These are phyloP conservation scores for Coenonympha glycerion DNA, from an alignment of 2,888 invertebrate genomes.

Conservation along the genomic window DNA sequence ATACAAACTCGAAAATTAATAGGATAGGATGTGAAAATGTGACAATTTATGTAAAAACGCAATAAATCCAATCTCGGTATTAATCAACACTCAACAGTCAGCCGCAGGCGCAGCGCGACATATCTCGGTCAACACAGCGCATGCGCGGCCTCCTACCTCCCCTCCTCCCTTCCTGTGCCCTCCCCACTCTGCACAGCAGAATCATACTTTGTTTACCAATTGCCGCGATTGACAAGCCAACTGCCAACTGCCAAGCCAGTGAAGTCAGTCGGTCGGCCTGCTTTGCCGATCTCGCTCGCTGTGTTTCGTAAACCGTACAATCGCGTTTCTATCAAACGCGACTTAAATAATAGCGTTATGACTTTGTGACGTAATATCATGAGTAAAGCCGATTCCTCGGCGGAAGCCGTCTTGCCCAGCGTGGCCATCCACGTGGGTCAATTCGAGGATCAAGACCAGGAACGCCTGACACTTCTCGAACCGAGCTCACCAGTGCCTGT, in stretches of 20 bases:
- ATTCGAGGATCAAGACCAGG: slow-evolving; percentile 57
- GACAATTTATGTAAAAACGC: slow-evolving; percentile 1
- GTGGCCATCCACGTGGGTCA: slow-evolving; percentile 66
- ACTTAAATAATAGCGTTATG: slow-evolving; percentile 62
- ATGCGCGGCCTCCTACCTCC: slow-evolving; percentile 88
- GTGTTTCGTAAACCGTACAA: slow-evolving; percentile 77
- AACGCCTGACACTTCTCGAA: slow-evolving; percentile 59
- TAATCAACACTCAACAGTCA: slow-evolving; percentile 2
- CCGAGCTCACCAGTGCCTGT: slow-evolving; percentile 51
- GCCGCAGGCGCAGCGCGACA: slow-evolving; percentile 81
- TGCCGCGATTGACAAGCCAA: slow-evolving; percentile 62
- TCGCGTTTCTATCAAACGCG: slow-evolving; percentile 68
- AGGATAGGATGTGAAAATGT: no score
- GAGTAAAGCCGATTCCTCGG: slow-evolving; percentile 62
- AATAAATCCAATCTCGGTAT: not conserved
- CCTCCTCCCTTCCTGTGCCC: slow-evolving; percentile 78
- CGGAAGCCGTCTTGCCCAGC: slow-evolving; percentile 64
- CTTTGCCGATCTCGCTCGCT: slow-evolving; percentile 90
- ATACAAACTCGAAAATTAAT: no score
- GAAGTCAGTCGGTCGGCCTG: slow-evolving; percentile 61
- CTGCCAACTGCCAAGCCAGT: not conserved
- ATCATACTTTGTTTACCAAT: slow-evolving; percentile 72
- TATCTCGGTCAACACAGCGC: slow-evolving; percentile 81
- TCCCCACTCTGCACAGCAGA: slow-evolving; percentile 53
- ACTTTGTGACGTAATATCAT: slow-evolving; percentile 70